These are phyloP conservation scores for Spodoptera exigua DNA, from an alignment of 2,888 invertebrate genomes.

Conservation along the genomic window DNA sequence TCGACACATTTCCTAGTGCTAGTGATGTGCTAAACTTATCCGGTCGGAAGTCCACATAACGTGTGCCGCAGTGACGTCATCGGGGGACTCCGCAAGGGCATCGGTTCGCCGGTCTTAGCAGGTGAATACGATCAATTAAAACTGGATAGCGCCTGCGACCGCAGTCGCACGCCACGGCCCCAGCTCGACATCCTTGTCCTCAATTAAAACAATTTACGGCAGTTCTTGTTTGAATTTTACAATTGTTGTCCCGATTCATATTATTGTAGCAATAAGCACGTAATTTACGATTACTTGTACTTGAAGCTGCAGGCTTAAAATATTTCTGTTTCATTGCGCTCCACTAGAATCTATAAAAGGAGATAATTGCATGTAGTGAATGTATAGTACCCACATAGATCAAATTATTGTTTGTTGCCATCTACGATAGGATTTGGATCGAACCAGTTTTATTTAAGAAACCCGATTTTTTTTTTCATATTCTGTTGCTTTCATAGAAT, in stretches of 20 bases:
- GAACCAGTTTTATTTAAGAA: constrained; percentile 1
- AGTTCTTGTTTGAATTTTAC: constrained; percentile 79
- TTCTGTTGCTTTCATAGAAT: no score
- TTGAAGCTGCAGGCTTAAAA: constrained; percentile 34
- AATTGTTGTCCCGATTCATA: constrained; percentile 66
- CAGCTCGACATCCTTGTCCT: constrained; percentile 84
- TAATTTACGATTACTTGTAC: constrained; percentile 45
- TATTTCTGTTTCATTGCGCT: constrained; percentile 35
- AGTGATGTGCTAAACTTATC: constrained; percentile 80
- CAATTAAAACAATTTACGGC: constrained; percentile 84
- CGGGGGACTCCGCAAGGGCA: constrained; percentile 67
- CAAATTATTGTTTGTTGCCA: constrained; percentile 28
- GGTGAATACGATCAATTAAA: constrained; percentile 72
- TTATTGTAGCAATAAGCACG: constrained; percentile 54
- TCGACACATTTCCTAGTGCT: constrained; percentile 79
- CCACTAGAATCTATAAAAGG: constrained; percentile 41
- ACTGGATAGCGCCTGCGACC: constrained; percentile 61
- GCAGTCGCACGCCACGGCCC: constrained; percentile 66
- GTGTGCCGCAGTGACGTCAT: constrained; percentile 61
- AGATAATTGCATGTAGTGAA: constrained; percentile 49
- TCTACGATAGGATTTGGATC: constrained; percentile 21
- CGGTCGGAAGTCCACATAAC: constrained; percentile 70
- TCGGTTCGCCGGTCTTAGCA: constrained; percentile 62
- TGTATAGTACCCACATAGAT: constrained; percentile 8
- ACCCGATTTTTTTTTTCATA: no score